A percentile compares a stretch with the other conserved stretches of the same genome.
These are phyloP conservation scores for Scyliorhinus canicula DNA, from an alignment of 2,797 vertebrate species.

Conservation along the genomic window DNA sequence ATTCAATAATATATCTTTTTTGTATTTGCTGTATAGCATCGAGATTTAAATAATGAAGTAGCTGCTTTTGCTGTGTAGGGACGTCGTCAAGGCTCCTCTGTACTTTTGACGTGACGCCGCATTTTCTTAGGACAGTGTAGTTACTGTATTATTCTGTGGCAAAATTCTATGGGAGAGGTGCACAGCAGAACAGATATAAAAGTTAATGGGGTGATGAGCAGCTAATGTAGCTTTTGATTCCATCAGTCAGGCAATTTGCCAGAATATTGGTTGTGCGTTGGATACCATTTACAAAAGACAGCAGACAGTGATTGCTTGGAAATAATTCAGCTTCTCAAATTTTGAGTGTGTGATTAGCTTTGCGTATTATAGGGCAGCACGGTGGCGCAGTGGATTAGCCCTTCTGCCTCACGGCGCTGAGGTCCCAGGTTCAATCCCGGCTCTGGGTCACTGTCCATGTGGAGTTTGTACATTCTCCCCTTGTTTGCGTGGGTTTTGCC, in stretches of 20 bases:
- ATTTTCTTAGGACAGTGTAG: background rate
- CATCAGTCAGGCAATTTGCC: background rate
- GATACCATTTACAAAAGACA: background rate
- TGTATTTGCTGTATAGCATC: background rate
- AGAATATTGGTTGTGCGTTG: background rate
- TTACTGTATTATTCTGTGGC: slow-evolving; percentile 1
- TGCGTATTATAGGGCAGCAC: too few relatives aligned
- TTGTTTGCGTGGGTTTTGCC: too few relatives aligned
- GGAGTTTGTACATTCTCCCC: too few relatives aligned
- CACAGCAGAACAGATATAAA: background rate
- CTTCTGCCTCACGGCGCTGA: too few relatives aligned
- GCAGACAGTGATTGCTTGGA: background rate
- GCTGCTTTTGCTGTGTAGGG: background rate
- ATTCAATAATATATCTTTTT: background rate
- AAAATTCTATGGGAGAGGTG: background rate
- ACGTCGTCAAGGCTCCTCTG: background rate
- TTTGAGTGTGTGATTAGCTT: background rate
- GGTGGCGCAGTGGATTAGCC: too few relatives aligned
- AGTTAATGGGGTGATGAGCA: slow-evolving; percentile 3
- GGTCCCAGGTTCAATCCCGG: too few relatives aligned
- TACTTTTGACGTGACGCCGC: background rate
- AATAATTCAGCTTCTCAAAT: background rate
- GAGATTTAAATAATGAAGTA: slow-evolving; percentile 30
- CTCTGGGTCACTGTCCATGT: too few relatives aligned
- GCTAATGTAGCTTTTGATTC: background rate